These are phyloP conservation scores for Tinamus guttatus DNA, from an alignment of 2,113 vertebrate genomes.

Conservation along the genomic window DNA sequence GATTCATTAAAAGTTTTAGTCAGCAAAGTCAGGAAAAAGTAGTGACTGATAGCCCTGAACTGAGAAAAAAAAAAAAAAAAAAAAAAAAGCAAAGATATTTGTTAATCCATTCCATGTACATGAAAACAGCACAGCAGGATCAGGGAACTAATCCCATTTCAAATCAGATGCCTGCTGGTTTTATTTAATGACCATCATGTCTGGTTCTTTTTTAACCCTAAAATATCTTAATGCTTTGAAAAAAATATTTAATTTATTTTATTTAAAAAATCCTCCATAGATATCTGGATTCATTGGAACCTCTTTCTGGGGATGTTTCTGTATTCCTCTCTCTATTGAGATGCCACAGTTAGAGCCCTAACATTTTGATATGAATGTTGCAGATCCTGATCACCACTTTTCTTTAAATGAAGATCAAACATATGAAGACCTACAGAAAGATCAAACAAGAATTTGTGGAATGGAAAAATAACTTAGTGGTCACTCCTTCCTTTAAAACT, in stretches of 20 bases:
- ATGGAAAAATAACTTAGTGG: not conserved
- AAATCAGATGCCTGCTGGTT: slow-evolving; percentile 63
- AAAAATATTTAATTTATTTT: not conserved
- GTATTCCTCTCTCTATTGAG: not conserved
- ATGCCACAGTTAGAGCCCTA: not conserved
- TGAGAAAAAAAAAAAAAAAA: not conserved
- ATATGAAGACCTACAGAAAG: not conserved
- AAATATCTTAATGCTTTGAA: not conserved
- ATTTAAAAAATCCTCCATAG: not conserved
- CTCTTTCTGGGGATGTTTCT: not conserved
- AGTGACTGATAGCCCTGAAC: slow-evolving; percentile 13
- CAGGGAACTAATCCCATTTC: slow-evolving; percentile 59
- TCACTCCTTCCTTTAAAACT: not conserved
- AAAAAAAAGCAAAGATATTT: not conserved
- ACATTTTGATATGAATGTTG: not conserved
- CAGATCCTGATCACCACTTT: not conserved
- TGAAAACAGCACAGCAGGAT: slow-evolving; percentile 54
- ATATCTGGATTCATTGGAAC: not conserved
- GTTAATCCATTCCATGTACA: slow-evolving; percentile 47
- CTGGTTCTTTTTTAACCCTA: slow-evolving; percentile 43
- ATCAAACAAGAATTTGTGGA: not conserved
- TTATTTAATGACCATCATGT: slow-evolving; percentile 37
- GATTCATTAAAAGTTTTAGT: slow-evolving; percentile 63
- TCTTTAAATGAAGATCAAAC: not conserved
- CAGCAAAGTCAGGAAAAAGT: slow-evolving; percentile 32